Evolutionary conservation across 2,113 vertebrate genomes (phyloP).

Genomic region (Podarcis raffonei): DNA sequence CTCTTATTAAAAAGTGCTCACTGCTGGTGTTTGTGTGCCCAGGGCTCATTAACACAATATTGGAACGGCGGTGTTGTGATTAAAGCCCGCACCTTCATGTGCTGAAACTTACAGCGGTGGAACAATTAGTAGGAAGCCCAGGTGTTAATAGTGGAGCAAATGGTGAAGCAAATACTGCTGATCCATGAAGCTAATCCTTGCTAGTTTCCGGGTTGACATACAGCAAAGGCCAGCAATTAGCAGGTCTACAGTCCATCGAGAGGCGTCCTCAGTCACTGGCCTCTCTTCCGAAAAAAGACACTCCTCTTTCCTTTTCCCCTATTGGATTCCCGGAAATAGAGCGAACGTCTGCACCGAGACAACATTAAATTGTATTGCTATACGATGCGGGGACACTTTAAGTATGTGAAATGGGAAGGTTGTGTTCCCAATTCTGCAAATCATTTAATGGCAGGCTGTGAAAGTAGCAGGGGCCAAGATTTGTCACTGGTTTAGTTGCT

Average conservation of each 20-base stretch:
- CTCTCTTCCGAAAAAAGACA: not conserved
- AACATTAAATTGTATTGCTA: not conserved
- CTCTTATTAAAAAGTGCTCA: slow-evolving; percentile 39
- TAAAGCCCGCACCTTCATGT: slow-evolving; percentile 17
- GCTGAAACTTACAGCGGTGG: not conserved
- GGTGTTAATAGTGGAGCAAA: not conserved
- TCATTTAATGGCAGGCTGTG: not conserved
- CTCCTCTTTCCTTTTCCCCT: not conserved
- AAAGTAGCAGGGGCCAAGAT: not conserved
- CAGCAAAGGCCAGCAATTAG: not conserved
- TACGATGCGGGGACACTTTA: not conserved
- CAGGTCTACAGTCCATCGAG: not conserved
- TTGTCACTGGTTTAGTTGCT: not conserved
- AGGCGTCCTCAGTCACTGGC: not conserved
- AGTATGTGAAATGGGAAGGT: not conserved
- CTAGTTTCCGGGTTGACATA: not conserved
- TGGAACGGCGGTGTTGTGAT: slow-evolving; percentile 19
- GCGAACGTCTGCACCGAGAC: not conserved
- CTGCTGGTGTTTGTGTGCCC: not conserved
- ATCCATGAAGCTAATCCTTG: not conserved
- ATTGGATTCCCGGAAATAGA: not conserved
- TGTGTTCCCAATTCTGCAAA: not conserved
- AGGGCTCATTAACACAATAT: slow-evolving; percentile 1
- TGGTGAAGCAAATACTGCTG: not conserved
- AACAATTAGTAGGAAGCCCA: not conserved